phyloP scores from a whole-genome alignment of 2,113 vertebrate species.

The Protomyctophum bolini region DNA sequence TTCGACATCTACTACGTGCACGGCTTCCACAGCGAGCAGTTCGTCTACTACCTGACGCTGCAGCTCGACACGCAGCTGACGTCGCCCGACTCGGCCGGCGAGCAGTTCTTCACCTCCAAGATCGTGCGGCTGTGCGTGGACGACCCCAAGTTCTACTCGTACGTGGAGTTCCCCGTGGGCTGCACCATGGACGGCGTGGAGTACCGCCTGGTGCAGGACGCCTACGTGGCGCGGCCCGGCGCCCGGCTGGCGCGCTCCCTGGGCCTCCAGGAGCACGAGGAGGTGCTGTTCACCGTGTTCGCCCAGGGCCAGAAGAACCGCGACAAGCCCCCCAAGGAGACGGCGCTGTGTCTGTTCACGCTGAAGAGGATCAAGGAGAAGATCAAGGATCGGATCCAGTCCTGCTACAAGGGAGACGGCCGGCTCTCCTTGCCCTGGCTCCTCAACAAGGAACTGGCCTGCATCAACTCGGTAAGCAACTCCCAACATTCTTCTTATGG shows the following conservation, averaged over 20 bases:
- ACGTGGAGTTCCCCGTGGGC: constrained; percentile 95
- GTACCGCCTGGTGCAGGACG: constrained; percentile 94
- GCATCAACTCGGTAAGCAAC: constrained; percentile 93
- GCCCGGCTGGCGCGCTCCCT: constrained; percentile 86
- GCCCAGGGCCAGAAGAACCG: constrained; percentile 98
- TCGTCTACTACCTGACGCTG: constrained; percentile 95
- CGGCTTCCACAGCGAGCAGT: constrained; percentile 96
- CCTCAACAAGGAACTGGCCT: constrained; percentile 95
- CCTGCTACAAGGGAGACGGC: constrained; percentile 94
- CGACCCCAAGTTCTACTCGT: constrained; percentile 97
- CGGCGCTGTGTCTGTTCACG: constrained; percentile 93
- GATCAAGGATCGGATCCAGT: constrained; percentile 97
- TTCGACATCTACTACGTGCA: constrained; percentile 98
- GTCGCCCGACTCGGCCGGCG: constrained; percentile 89
- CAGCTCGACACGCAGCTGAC: constrained; percentile 95
- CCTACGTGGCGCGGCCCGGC: constrained; percentile 90
- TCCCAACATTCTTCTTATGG: too few species aligned
- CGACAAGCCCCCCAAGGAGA: constrained; percentile 94
- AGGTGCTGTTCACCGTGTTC: constrained; percentile 94
- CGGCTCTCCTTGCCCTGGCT: constrained; percentile 95
- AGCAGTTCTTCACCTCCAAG: constrained; percentile 97
- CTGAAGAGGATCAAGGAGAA: constrained; percentile 94
- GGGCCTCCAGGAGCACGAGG: constrained; percentile 87
- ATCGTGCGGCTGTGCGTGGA: constrained; percentile 94
- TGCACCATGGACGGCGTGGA: constrained; percentile 93